Conservation (phyloP, 2,113 vertebrate species). For the Numenius arquata region DNA sequence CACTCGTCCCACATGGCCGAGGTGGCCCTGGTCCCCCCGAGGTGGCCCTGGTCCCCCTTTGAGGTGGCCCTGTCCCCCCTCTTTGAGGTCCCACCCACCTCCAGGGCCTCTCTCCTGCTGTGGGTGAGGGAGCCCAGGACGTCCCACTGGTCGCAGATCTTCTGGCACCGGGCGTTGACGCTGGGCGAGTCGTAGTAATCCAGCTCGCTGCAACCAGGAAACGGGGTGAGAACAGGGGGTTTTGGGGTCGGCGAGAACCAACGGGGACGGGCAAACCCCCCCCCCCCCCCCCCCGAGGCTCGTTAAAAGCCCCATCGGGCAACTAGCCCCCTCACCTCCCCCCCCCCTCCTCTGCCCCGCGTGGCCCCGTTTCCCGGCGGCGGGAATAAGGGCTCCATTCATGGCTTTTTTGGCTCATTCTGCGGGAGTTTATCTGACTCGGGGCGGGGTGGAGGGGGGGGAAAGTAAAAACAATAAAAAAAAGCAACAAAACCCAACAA, state of each 20-base stretch:
- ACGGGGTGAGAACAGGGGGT: too few species aligned
- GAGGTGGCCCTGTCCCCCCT: too few species aligned
- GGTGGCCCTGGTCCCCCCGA: too few species aligned
- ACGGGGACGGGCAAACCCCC: too few species aligned
- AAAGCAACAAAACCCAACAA: not conserved
- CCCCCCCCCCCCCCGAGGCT: too few species aligned
- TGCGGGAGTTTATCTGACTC: conserved; percentile 51
- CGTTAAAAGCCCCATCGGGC: too few species aligned
- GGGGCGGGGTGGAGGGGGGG: not conserved
- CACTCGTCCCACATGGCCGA: too few species aligned
- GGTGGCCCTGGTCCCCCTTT: too few species aligned
- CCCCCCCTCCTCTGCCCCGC: too few species aligned
- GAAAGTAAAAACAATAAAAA: not conserved
- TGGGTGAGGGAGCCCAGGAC: conserved; percentile 85
- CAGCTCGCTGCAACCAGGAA: conserved; percentile 73
- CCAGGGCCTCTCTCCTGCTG: conserved; percentile 85
- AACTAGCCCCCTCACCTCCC: too few species aligned
- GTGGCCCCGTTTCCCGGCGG: not conserved
- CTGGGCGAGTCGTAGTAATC: conserved; percentile 92
- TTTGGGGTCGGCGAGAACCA: too few species aligned
- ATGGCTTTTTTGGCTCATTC: not conserved
- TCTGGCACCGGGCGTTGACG: conserved; percentile 92
- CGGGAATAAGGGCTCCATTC: conserved; percentile 48
- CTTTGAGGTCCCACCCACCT: conserved; percentile 59
- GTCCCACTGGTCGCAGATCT: conserved; percentile 96